phyloP scores from a whole-genome alignment of 2,113 vertebrate genomes.

The Zosterops lateralis region DNA sequence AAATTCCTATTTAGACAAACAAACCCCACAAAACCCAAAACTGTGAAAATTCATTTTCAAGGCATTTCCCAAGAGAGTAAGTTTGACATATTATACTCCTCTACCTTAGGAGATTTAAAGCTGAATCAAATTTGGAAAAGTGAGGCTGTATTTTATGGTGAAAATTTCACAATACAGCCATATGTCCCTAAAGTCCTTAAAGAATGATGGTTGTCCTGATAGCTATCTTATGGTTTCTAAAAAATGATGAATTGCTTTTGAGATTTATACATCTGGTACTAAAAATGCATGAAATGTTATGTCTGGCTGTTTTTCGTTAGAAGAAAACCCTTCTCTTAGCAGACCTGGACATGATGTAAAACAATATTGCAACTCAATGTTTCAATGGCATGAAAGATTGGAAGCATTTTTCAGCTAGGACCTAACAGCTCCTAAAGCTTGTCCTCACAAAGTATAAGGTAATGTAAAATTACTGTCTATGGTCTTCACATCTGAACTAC shows the following conservation, averaged over 20 bases:
- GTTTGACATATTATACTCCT: neutral
- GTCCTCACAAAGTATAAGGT: neutral
- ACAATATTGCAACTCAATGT: neutral
- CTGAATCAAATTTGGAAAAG: neutral
- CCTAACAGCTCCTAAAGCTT: neutral
- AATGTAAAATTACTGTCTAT: neutral
- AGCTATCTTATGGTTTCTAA: neutral
- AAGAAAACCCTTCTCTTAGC: neutral
- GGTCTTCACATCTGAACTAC: neutral
- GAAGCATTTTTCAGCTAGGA: neutral
- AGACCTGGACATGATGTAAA: neutral
- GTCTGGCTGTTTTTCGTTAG: neutral
- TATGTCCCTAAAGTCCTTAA: neutral
- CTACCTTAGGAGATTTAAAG: neutral
- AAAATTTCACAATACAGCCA: neutral
- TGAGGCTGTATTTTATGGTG: neutral
- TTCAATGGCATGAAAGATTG: neutral
- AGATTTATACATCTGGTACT: neutral
- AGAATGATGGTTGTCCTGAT: neutral
- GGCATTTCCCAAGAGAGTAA: neutral
- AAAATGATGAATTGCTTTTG: neutral
- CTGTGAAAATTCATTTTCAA: neutral
- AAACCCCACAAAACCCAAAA: neutral
- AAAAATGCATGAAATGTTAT: neutral
- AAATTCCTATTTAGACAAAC: neutral